Conservation (phyloP, 2,888 invertebrate species). For the Drosophila conformis region DNA sequence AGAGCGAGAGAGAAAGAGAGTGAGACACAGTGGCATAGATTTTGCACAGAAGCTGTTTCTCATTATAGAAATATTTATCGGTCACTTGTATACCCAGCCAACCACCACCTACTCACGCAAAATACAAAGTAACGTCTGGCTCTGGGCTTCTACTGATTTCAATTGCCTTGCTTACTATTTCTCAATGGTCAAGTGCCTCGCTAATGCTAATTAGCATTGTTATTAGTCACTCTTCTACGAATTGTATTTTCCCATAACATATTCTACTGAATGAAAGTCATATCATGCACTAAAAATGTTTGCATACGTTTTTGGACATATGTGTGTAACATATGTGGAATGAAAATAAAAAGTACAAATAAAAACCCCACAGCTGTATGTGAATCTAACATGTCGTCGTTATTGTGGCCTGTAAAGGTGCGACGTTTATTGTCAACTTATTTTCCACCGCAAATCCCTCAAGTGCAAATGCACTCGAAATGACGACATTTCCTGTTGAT, state of each 20-base stretch:
- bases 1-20: background rate
- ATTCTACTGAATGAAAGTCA: conserved; percentile 51
- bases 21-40: conserved; percentile 23
- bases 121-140: conserved; percentile 9
- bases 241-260: conserved; percentile 15
- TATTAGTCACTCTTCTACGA: conserved; percentile 50
- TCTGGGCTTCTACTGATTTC: conserved; percentile 1
- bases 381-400: conserved; percentile 28
- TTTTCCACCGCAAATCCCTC: conserved; percentile 26
- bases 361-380: conserved; percentile 40
- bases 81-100: background rate
- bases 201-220: conserved; percentile 40
- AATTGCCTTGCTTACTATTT: conserved; percentile 5
- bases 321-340: conserved; percentile 17
- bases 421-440: conserved; percentile 29
- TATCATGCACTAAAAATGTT: conserved; percentile 21
- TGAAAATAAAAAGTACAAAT: conserved; percentile 12
- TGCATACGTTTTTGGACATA: conserved; percentile 31
- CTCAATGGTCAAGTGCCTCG: conserved; percentile 18
- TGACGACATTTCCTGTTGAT: conserved; percentile 14
- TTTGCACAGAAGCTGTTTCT: conserved; percentile 18
- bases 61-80: conserved; percentile 16
- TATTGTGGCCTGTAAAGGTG: conserved; percentile 19
- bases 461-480: conserved; percentile 15
- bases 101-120: background rate